Evolutionary conservation across 1,140 invertebrate genomes (phyloP), one percentile per base, ranked within the genome.

Genomic region (Eumeta japonica): DNA sequence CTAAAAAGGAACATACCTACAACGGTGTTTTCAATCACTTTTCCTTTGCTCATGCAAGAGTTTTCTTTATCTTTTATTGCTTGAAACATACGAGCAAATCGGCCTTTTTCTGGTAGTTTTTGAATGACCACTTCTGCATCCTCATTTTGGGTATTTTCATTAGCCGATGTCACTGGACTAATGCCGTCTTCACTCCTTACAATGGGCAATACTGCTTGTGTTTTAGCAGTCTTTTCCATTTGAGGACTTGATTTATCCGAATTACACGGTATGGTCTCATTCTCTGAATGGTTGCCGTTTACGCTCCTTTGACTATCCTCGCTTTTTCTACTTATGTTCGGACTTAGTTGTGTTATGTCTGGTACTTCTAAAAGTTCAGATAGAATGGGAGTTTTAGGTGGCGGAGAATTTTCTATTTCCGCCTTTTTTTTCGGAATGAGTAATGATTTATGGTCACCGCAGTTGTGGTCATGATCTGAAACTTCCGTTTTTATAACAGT

Each of bases 11-110:
- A 48, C 48, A 38, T 48, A 66, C 63, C 63, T 47, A 52, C 46
- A 47, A 64, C 48, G 38, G 58, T 52, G 39, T 70, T 62, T 51
- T 72, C 66, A 33, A 74, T 70, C 14, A 74, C 71, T 52, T 72
- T 74, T 11, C 67, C 67, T 45, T 65, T 75, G 13, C 73, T 62
- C 58, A 76, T 76, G 35, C 73, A 76, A 15, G 73, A 75, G 35
- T 65, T 55, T 48, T 75, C 70, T 44, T 75, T 73, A 34, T 74
- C 66, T 39, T 55, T 51, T 28, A 75, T 62, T 0, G 65, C 62
- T 37, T 68, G 60, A 29, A 76, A 76, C 12, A 76, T 63, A 27
- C 61, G 58, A 1, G 65, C 59, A 39, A 75, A 71, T 16, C 71
- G 59, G 17, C 73, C 73, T 41, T 75, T 72, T 27, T 70, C 61